A percentile compares a stretch with the other conserved stretches of the same genome.
These are phyloP conservation scores for Chloropsis cyanopogon DNA, from an alignment of 2,113 vertebrate genomes.

Conservation along the genomic window DNA sequence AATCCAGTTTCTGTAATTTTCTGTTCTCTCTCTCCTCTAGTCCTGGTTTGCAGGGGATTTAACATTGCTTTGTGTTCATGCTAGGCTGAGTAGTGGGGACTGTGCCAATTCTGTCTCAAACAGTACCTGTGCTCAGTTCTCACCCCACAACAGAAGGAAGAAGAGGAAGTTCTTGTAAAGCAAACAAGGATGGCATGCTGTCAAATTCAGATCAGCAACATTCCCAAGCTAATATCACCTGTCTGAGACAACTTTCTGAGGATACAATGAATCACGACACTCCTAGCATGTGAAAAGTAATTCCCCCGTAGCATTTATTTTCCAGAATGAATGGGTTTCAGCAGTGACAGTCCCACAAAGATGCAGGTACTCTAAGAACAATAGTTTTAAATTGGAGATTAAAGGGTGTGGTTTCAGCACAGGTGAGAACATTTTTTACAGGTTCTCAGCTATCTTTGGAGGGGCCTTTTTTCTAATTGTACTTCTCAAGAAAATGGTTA, in stretches of 20 bases:
- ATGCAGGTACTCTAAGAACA: neutral
- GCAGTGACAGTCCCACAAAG: neutral
- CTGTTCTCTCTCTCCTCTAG: neutral
- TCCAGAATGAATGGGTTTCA: neutral
- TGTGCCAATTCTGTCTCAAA: neutral
- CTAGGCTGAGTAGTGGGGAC: neutral
- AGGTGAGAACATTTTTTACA: neutral
- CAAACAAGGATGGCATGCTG: neutral
- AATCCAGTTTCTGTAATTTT: neutral
- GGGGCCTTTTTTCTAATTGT: neutral
- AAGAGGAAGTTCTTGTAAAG: neutral
- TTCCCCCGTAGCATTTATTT: neutral
- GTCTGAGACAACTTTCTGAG: neutral
- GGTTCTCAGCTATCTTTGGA: neutral
- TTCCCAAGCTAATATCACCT: neutral
- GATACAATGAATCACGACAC: neutral
- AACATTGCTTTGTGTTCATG: neutral
- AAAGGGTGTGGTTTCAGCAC: neutral
- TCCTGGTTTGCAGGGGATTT: neutral
- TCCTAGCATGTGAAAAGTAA: neutral
- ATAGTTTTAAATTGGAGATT: neutral
- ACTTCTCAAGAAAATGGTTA: neutral
- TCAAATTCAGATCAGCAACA: fast-evolving
- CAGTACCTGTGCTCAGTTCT: neutral
- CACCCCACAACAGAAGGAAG: neutral